Percentiles rank a stretch among this genome's conserved stretches.
phyloP scores from a whole-genome alignment of 2,797 vertebrate species.

The Rhincodon typus region DNA sequence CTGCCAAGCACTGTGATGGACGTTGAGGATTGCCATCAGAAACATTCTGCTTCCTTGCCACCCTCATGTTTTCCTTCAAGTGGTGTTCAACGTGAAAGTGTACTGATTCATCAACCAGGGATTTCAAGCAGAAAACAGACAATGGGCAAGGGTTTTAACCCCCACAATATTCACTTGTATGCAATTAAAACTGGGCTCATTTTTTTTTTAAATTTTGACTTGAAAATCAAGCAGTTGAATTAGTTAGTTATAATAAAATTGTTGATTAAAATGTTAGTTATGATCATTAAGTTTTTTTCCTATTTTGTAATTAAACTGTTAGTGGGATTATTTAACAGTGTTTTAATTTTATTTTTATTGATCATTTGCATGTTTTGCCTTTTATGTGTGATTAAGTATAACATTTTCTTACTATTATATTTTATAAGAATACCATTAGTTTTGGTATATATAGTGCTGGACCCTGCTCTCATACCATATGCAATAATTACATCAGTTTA shows the following conservation, averaged over 20 bases:
- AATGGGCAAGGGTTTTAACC: not conserved
- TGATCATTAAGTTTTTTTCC: not conserved
- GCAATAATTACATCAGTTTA: not conserved
- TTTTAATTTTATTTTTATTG: conserved; percentile 19
- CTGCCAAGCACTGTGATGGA: too few species aligned
- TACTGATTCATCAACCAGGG: too few species aligned
- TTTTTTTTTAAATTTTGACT: not conserved
- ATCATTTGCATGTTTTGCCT: conserved; percentile 35
- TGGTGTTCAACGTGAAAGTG: too few species aligned
- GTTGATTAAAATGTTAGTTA: conserved; percentile 14
- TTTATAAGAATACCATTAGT: conserved; percentile 2
- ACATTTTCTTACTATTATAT: not conserved
- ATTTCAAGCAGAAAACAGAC: not conserved
- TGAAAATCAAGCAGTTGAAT: too few species aligned
- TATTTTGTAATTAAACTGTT: conserved; percentile 13
- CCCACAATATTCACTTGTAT: not conserved
- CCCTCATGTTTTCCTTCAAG: too few species aligned
- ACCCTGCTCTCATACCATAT: not conserved
- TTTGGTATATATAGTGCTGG: not conserved
- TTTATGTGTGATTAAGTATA: conserved; percentile 6
- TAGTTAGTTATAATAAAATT: conserved; percentile 1
- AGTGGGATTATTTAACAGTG: not conserved
- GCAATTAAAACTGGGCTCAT: not conserved
- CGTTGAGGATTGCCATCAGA: too few species aligned
- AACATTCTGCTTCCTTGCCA: too few species aligned